Conservation (phyloP, 2,888 invertebrate species). For the Rhopalosiphum nymphaeae region DNA sequence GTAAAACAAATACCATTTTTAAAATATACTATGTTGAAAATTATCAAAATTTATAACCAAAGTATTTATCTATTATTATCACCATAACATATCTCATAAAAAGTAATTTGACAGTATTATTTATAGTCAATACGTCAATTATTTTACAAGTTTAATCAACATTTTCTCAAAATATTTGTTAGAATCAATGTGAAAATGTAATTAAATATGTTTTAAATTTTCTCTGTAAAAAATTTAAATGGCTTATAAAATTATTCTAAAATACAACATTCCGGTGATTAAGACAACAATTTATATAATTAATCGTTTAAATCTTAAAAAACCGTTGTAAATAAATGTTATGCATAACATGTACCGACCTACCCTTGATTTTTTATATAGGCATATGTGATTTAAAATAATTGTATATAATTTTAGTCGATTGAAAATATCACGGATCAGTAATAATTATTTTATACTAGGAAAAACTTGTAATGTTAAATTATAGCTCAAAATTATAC, state of each 20-base stretch:
- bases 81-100: too few species aligned
- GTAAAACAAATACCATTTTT: not conserved
- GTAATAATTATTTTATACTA: not conserved
- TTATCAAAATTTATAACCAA: not conserved
- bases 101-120: not conserved
- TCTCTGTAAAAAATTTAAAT: not conserved
- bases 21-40: not conserved
- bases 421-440: not conserved
- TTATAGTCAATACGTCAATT: not conserved
- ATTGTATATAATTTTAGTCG: not conserved
- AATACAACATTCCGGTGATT: not conserved
- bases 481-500: constrained; percentile 22
- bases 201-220: not conserved
- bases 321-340: not conserved
- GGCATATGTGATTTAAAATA: not conserved
- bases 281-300: not conserved
- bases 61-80: not conserved
- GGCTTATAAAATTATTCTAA: not conserved
- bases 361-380: not conserved
- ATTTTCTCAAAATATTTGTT: not conserved
- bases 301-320: not conserved
- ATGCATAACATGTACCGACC: not conserved
- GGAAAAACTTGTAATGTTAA: not conserved
- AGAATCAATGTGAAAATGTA: not conserved
- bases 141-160: not conserved